Evolutionary conservation across 1,140 invertebrate species (phyloP), one percentile per base, ranked within the genome.

Genomic region (Diorhabda carinulata): DNA sequence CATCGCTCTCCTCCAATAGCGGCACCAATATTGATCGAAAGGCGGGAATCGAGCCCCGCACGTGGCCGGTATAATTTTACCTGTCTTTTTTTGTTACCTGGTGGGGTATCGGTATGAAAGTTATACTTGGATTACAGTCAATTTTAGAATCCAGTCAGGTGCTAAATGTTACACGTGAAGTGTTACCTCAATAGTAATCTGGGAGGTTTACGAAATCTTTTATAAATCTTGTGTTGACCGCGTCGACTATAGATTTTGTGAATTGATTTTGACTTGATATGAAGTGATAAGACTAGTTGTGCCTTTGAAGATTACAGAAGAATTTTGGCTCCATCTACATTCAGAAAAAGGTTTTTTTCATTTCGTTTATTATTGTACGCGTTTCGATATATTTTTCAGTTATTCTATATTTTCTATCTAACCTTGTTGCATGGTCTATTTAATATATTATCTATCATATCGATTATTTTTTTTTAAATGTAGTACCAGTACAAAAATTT

Each of bases 101-200:
- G 70, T 41, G 59, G 69, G 61, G 72, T 25, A 60, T 10, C 5
- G 6, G 8, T 63, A 58, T 57, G 65, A 67, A 73, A 42, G 41
- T 66, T 70, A 70, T 73, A 73, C 66, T 66, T 70, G 68, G 69
- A 70, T 61, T 67, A 67, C 56, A 7, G 58, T 69, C 59, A 42
- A 63, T 44, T n/a, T 8, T 6, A 66, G 42, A 62, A 64, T 68
- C 70, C 72, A 73, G 72, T 73, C 69, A 73, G 69, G 72, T 73
- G 72, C 60, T 7, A 58, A 45, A 56, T 61, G 52, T 70, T 67
- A 71, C 56, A 45, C 57, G 65, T 66, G 67, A 45, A 60, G 65
- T 60, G 40, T 10, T 67, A 57, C n/a, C 42, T 61, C 59, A 41
- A 43, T 8, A 57, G 4, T 57, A 40, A 61, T 43, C 41, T 7